A percentile compares a stretch with the other conserved stretches of the same genome.
Evolutionary conservation across 2,113 vertebrate genomes (phyloP).

Genomic region (Mormyrus lacerda): DNA sequence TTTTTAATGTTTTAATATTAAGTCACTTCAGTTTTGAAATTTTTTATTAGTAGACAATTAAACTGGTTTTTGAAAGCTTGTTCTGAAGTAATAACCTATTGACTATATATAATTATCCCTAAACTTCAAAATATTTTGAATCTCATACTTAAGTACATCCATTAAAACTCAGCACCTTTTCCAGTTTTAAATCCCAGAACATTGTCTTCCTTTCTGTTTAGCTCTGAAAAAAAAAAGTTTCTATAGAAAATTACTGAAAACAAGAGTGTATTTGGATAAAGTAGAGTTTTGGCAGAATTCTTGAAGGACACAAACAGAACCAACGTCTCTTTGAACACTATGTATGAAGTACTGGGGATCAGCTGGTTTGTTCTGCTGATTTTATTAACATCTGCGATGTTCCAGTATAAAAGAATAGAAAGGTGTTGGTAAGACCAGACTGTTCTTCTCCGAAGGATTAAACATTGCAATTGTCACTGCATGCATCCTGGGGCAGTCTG

Average conservation of each 20-base stretch:
- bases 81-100: background rate
- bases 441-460: background rate
- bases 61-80: background rate
- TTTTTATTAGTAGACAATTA: background rate
- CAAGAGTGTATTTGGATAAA: background rate
- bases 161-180: background rate
- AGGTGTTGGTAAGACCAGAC: background rate
- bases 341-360: background rate
- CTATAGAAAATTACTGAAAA: background rate
- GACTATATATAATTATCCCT: background rate
- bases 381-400: background rate
- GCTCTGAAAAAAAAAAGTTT: background rate
- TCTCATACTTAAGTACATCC: background rate
- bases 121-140: background rate
- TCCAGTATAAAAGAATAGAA: background rate
- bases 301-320: background rate
- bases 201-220: background rate
- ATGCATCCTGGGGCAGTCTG: background rate
- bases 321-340: background rate
- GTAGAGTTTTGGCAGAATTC: background rate
- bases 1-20: background rate
- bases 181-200: background rate
- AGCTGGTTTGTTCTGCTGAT: background rate
- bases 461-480: background rate
- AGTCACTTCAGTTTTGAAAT: background rate